Conservation (phyloP, 2,797 vertebrate species). For the Amphiprion clarkii region DNA sequence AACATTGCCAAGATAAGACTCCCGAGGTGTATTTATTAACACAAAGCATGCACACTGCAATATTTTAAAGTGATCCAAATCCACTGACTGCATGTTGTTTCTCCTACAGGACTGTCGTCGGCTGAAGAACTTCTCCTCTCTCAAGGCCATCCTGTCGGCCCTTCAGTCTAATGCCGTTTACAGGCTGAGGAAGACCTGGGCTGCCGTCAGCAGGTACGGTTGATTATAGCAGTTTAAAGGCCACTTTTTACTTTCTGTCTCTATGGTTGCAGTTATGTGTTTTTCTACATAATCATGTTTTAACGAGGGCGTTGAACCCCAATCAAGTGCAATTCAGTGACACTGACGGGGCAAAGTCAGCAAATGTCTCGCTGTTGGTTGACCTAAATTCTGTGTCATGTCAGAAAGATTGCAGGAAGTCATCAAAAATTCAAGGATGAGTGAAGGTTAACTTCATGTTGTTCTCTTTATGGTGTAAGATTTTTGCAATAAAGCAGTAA, state of each 20-base stretch:
- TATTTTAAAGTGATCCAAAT: background rate
- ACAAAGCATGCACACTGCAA: background rate
- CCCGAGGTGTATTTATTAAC: background rate
- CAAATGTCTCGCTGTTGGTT: conserved; percentile 1
- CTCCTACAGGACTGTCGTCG: conserved; percentile 82
- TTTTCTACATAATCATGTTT: conserved; percentile 31
- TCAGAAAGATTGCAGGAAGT: conserved; percentile 21
- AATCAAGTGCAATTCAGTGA: conserved; percentile 18
- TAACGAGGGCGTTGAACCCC: conserved; percentile 56
- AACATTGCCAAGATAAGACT: too few species aligned
- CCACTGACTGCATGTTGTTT: background rate
- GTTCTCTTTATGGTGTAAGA: conserved; percentile 8
- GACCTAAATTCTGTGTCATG: conserved; percentile 35
- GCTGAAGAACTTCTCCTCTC: conserved; percentile 90
- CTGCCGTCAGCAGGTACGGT: conserved; percentile 77
- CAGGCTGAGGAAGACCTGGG: conserved; percentile 89
- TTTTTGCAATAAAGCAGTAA: background rate
- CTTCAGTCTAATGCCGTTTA: conserved; percentile 90
- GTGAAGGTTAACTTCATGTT: conserved; percentile 19
- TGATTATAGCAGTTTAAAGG: conserved; percentile 16
- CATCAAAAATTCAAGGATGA: conserved; percentile 17
- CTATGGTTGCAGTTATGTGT: background rate
- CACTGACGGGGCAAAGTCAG: conserved; percentile 34
- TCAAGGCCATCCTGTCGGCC: conserved; percentile 89
- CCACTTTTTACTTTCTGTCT: background rate